A percentile compares a stretch with the other conserved stretches of the same genome.
Conservation (phyloP, 2,113 vertebrate species). For the Oncorhynchus tshawytscha region DNA sequence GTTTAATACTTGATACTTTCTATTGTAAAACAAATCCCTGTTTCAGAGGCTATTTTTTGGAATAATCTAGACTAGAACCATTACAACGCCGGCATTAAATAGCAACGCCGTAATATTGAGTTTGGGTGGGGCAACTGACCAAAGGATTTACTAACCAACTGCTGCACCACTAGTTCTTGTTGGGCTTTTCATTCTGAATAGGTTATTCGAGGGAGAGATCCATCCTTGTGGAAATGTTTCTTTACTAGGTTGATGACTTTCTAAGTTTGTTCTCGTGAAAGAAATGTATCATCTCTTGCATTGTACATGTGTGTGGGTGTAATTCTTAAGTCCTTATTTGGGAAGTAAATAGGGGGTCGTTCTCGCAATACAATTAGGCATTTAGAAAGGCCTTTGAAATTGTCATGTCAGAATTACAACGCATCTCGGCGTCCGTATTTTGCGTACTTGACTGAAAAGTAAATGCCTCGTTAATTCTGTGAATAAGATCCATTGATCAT, state of each 20-base stretch:
- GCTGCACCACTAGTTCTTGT: not conserved
- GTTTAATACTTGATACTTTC: conserved; percentile 63
- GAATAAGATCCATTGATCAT: no score
- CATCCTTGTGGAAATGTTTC: no score
- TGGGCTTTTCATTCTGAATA: not conserved
- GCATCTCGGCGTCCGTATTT: no score
- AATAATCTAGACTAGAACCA: conserved; percentile 40
- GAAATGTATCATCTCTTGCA: not conserved
- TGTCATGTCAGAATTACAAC: not conserved
- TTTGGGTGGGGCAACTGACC: not conserved
- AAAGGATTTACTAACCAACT: not conserved
- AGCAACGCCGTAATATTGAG: not conserved
- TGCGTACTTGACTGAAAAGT: no score
- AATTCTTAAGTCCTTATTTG: not conserved
- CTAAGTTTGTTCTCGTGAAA: no score
- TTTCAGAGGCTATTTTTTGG: conserved; percentile 74
- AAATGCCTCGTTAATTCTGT: no score
- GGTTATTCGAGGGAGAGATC: not conserved
- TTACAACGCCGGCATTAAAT: conserved; percentile 65
- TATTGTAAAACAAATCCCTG: conserved; percentile 71
- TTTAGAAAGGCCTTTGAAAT: not conserved
- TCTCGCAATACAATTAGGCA: not conserved
- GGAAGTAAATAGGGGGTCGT: not conserved
- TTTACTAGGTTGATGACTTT: no score
- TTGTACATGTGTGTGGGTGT: not conserved